Evolutionary conservation across 2,113 vertebrate genomes (phyloP).

Genomic region (Sinosuthora webbiana): DNA sequence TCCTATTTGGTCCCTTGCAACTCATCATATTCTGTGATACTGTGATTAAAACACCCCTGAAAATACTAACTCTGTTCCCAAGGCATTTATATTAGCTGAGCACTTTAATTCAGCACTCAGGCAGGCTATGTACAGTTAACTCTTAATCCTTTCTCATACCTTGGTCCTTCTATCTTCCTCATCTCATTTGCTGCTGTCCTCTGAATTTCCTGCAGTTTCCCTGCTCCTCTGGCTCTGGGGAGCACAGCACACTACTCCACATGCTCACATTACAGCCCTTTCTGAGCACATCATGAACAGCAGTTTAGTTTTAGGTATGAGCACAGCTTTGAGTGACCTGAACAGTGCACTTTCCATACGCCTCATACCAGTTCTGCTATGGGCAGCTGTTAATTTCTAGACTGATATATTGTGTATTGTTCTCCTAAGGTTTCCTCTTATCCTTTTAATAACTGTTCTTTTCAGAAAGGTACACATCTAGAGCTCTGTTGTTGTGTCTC

Average conservation of each 20-base stretch:
- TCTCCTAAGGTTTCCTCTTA: background rate
- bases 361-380: background rate
- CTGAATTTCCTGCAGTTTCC: background rate
- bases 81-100: background rate
- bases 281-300: background rate
- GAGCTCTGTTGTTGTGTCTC: background rate
- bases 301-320: background rate
- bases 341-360: fast-evolving
- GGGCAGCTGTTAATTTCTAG: background rate
- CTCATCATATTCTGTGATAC: background rate
- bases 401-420: background rate
- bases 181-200: background rate
- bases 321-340: background rate
- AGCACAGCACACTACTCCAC: fast-evolving
- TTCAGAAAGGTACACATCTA: background rate
- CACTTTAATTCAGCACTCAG: background rate
- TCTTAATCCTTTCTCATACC: background rate
- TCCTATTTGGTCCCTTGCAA: background rate
- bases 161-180: background rate
- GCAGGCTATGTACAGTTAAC: background rate
- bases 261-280: background rate
- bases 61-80: background rate
- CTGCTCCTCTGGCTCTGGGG: background rate
- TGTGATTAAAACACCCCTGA: background rate
- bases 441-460: background rate